Evolutionary conservation across 2,888 invertebrate genomes (phyloP).

Genomic region (Cephus rjabovi): DNA sequence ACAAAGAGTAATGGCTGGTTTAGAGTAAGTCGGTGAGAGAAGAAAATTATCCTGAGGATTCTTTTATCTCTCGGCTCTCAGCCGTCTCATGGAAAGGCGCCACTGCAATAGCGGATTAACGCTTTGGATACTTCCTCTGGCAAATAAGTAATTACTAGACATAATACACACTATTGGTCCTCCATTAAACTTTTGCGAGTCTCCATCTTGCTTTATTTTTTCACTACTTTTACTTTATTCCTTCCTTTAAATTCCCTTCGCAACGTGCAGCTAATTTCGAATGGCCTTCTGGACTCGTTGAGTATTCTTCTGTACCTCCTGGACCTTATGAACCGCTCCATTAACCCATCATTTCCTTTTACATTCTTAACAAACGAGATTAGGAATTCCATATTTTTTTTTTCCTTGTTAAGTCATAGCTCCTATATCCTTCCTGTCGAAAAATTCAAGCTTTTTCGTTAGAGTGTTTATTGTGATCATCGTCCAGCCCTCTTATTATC

Average conservation of each 20-base stretch:
- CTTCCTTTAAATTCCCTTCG: background rate
- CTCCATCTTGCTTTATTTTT: slow-evolving; percentile 10
- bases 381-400: background rate
- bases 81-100: background rate
- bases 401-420: background rate
- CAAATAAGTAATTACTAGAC: background rate
- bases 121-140: background rate
- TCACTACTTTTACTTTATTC: slow-evolving; percentile 11
- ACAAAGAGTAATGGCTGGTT: slow-evolving; percentile 34
- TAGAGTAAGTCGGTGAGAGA: slow-evolving; percentile 18
- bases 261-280: background rate
- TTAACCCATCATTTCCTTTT: background rate
- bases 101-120: background rate
- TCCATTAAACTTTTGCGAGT: background rate
- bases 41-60: background rate
- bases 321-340: background rate
- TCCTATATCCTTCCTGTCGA: background rate
- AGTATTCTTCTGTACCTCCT: background rate
- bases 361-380: background rate
- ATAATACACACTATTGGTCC: background rate
- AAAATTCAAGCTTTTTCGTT: background rate
- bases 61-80: slow-evolving; percentile 1
- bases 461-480: background rate
- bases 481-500: background rate
- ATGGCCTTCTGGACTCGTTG: background rate